phyloP scores from a whole-genome alignment of 2,888 invertebrate genomes.

The Drosophila maculinotata region DNA sequence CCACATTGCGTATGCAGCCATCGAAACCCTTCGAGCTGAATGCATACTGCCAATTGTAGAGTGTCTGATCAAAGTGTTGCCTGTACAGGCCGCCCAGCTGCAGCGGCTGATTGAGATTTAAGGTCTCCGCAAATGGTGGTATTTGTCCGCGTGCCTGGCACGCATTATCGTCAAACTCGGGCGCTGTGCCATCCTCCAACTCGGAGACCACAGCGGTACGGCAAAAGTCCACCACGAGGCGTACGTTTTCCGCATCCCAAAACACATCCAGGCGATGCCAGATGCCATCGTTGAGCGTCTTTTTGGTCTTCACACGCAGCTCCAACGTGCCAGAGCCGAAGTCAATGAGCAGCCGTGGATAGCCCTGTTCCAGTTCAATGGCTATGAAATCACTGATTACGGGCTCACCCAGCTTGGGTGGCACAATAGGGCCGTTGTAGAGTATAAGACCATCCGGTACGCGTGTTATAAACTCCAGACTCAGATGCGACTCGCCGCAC shows the following conservation, averaged over 20 bases:
- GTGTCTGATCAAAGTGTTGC: slow-evolving; percentile 94
- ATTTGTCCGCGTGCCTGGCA: slow-evolving; percentile 96
- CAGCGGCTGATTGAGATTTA: slow-evolving; percentile 96
- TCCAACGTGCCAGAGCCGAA: slow-evolving; percentile 97
- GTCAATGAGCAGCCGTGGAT: slow-evolving; percentile 94
- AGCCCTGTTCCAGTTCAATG: slow-evolving; percentile 95
- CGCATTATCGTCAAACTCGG: slow-evolving; percentile 93
- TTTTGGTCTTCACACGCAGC: slow-evolving; percentile 92
- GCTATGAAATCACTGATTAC: slow-evolving; percentile 97
- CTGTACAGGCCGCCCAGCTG: slow-evolving; percentile 97
- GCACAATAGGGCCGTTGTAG: slow-evolving; percentile 98
- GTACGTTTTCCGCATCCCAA: slow-evolving; percentile 96
- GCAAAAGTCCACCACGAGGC: slow-evolving; percentile 96
- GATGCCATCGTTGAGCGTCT: slow-evolving; percentile 95
- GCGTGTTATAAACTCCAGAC: slow-evolving; percentile 96
- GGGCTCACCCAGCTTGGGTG: slow-evolving; percentile 92
- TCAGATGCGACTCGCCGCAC: slow-evolving; percentile 97
- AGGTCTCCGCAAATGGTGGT: slow-evolving; percentile 96
- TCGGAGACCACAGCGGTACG: slow-evolving; percentile 94
- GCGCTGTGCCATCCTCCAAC: slow-evolving; percentile 94
- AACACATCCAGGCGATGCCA: slow-evolving; percentile 99
- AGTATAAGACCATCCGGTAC: slow-evolving; percentile 95
- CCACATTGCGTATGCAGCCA: slow-evolving; percentile 97
- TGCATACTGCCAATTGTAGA: slow-evolving; percentile 95
- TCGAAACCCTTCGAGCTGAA: slow-evolving; percentile 95